Percentiles rank a stretch among this genome's conserved stretches.
Conservation (phyloP, 2,113 vertebrate species). For the Catharus bicknelli region DNA sequence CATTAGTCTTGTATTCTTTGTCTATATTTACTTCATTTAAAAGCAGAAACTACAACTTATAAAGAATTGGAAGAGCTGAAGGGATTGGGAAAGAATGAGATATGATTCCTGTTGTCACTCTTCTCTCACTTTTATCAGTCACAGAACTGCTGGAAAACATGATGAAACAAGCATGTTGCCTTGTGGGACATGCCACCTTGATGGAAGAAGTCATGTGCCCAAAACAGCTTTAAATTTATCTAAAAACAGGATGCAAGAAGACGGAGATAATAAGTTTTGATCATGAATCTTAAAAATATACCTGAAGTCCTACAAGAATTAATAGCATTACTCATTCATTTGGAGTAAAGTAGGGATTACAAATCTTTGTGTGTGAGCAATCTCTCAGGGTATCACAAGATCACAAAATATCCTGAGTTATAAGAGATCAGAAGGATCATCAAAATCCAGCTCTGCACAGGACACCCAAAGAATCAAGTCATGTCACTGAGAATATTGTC, state of each 20-base stretch:
- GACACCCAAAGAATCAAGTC: background rate
- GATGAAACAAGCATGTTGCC: background rate
- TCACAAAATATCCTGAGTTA: background rate
- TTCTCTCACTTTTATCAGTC: background rate
- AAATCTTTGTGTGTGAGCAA: rapidly evolving
- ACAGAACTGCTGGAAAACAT: background rate
- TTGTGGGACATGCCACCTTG: background rate
- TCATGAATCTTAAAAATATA: background rate
- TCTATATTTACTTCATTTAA: background rate
- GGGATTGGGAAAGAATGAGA: background rate
- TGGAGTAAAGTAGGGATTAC: background rate
- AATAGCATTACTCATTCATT: background rate
- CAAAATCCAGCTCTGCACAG: no score
- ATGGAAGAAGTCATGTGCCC: background rate
- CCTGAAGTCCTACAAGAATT: background rate
- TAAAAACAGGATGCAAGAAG: background rate
- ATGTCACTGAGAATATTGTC: background rate
- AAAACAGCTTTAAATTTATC: background rate
- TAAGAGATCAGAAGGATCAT: background rate
- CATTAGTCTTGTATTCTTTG: rapidly evolving
- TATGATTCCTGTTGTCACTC: background rate
- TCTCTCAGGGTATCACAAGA: background rate
- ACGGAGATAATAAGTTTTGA: background rate
- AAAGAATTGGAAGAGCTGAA: background rate
- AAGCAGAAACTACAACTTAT: background rate